Base-by-base conservation (phyloP, 1,140 invertebrate genomes). In the Diorhabda sublineata region DNA sequence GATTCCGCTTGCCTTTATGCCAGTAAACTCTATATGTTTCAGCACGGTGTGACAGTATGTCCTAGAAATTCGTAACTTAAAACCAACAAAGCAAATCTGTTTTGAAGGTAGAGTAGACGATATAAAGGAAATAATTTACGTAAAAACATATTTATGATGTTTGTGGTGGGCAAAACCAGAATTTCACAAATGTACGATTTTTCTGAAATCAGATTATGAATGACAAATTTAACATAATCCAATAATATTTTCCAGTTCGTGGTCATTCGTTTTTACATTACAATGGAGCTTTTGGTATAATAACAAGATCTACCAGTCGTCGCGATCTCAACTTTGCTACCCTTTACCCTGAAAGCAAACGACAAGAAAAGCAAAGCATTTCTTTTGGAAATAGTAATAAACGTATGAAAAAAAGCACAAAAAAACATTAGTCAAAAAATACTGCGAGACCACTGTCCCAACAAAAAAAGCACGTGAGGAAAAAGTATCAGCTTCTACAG, bases 31-130 rank as follows among this genome's bases (percentile, higher is more conserved):
- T 4, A 68, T 73, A 44, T 74, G 78, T 69, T 67, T 71, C 64
- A 62, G 77, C 52, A 76, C 79, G 63, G 70, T 80, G 42, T 79
- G 71, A 64, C 64, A 78, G 61, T 73, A 74, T 74, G 72, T 69
- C 26, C 78, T 80, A 71, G 66, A 71, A 66, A 73, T 80, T 68
- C 77, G 78, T 68, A 69, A 78, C 70, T 65, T 80, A 42, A 79
- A 76, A 66, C 69, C 43, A 43, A 71, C 69, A 57, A 75, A 73
- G 67, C 80, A 76, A 66, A 65, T 73, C 59, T 79, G 79, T 67
- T 70, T 66, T 67, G 71, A 72, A 64, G 71, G 68, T 44, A 59
- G 63, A n/a, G 67, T 61, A 6, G 8, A 61, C 26, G 60, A 63
- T 9, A 67, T 68, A n/a, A 45, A 68, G 5, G 65, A 71, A 56